Evolutionary conservation across 2,888 invertebrate genomes (phyloP), one percentile per base, ranked within the genome.

Genomic region (Pristionchus maxplancki): DNA sequence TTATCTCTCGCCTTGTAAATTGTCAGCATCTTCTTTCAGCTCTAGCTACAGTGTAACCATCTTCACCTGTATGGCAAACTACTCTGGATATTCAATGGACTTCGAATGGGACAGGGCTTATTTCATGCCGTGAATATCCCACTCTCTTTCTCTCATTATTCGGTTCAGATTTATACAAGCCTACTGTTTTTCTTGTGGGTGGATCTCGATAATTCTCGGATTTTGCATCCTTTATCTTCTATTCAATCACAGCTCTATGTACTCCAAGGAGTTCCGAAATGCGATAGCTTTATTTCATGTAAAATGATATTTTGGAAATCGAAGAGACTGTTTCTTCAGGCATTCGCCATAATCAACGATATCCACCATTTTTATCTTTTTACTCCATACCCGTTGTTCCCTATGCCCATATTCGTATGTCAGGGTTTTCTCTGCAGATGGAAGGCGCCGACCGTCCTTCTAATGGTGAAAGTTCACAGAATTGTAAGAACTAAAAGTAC

Each of bases 21-120:
- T n/a, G 20, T 58, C 1, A 9, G 24, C n/a, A 0, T 58, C n/a
- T 24, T 9, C 24, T 58, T 58, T n/a, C 58, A 58, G n/a, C 58
- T 31, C 31, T 34, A 64, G 20, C 1, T 31, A 34, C 5, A 34
- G 13, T 13, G 0, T 5, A 13, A 31, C 31, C 0, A 9, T 28
- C n/a, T 62, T 28, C 40, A 20, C n/a, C 17, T 24, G 3, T 8
- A 74, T 74, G 71, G 20, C 40, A 8, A 31, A 74, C 71, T 74
- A 74, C 71, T 31, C n/a, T 17, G 71, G 71, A 40, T 74, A 74
- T 40, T 37, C 71, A 40, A 74, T 74, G 71, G 71, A 74, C 1
- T 74, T 74, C 24, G 71, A 40, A 1, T 74, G 40, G 71, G 71
- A 74, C 9, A 37, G 71, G 1, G 24, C 37, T 1, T 74, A 74